Percentiles rank a stretch among this genome's conserved stretches.
Evolutionary conservation across 2,113 vertebrate species (phyloP).

Genomic region (Passer domesticus): DNA sequence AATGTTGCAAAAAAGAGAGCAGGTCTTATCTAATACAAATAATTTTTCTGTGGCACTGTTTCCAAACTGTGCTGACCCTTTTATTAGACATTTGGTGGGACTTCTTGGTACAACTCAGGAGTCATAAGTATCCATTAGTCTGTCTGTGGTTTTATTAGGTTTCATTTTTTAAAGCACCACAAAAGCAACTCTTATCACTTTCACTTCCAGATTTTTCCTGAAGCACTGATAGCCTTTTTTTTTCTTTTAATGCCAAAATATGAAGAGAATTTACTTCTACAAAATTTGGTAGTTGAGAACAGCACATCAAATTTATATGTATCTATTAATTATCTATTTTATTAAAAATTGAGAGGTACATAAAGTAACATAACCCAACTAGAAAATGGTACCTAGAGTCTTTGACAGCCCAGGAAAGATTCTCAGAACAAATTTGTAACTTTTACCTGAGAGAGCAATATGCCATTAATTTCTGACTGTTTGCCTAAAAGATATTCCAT

Average conservation of each 20-base stretch:
- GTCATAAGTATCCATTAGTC: not conserved
- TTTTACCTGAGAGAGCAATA: not conserved
- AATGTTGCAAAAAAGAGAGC: not conserved
- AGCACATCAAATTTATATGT: not conserved
- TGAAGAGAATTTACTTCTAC: not conserved
- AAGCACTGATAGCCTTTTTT: not conserved
- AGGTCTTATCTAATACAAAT: not conserved
- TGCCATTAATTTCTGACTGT: not conserved
- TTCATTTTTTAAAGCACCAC: not conserved
- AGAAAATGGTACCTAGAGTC: not conserved
- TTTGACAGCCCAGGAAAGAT: not conserved
- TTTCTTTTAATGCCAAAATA: not conserved
- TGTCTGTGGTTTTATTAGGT: not conserved
- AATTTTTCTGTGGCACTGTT: not conserved
- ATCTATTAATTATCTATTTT: not conserved
- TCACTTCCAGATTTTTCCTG: not conserved
- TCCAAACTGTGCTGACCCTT: not conserved
- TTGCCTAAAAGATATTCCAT: not conserved
- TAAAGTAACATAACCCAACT: not conserved
- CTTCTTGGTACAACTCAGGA: not conserved
- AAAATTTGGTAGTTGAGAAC: not conserved
- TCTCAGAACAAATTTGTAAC: not conserved
- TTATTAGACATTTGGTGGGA: not conserved
- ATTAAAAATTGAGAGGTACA: not conserved
- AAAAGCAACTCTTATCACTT: not conserved